Conservation (phyloP, 2,113 vertebrate species). For the Petrocephalus microphthalmus region DNA sequence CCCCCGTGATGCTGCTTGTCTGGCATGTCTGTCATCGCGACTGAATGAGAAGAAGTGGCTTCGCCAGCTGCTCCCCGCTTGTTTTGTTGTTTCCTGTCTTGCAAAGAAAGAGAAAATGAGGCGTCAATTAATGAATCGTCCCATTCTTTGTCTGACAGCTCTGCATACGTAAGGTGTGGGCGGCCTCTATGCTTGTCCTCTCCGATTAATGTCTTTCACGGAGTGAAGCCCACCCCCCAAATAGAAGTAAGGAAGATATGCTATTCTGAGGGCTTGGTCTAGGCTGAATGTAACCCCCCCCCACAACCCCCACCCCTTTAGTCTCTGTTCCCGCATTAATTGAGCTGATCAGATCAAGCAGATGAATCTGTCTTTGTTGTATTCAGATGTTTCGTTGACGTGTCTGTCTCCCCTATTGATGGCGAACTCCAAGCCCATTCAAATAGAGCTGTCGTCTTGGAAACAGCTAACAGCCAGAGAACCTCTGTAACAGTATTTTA, state of each 20-base stretch:
- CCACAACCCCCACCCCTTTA: conserved; percentile 80
- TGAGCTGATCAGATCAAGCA: conserved; percentile 89
- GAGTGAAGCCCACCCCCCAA: conserved; percentile 58
- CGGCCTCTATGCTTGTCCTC: conserved; percentile 77
- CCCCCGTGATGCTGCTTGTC: not conserved
- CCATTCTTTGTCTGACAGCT: conserved; percentile 97
- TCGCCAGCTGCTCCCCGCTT: conserved; percentile 88
- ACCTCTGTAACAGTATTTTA: conserved; percentile 82
- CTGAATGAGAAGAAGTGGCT: conserved; percentile 79
- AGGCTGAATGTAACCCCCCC: conserved; percentile 65
- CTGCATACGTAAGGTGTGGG: conserved; percentile 92
- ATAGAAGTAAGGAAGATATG: conserved; percentile 70
- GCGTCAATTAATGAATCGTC: conserved; percentile 97
- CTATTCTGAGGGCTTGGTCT: conserved; percentile 71
- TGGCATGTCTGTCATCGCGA: conserved; percentile 84
- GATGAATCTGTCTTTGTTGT: conserved; percentile 76
- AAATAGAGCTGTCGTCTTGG: conserved; percentile 76
- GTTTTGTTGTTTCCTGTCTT: conserved; percentile 92
- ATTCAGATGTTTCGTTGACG: conserved; percentile 50
- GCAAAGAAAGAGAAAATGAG: conserved; percentile 96
- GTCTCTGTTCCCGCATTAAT: conserved; percentile 80
- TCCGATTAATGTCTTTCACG: conserved; percentile 89
- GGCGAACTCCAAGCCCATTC: not conserved
- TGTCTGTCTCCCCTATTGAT: conserved; percentile 57
- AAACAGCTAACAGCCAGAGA: conserved; percentile 83